phyloP scores from a whole-genome alignment of 2,888 invertebrate species.

The Megalurothrips usitatus region DNA sequence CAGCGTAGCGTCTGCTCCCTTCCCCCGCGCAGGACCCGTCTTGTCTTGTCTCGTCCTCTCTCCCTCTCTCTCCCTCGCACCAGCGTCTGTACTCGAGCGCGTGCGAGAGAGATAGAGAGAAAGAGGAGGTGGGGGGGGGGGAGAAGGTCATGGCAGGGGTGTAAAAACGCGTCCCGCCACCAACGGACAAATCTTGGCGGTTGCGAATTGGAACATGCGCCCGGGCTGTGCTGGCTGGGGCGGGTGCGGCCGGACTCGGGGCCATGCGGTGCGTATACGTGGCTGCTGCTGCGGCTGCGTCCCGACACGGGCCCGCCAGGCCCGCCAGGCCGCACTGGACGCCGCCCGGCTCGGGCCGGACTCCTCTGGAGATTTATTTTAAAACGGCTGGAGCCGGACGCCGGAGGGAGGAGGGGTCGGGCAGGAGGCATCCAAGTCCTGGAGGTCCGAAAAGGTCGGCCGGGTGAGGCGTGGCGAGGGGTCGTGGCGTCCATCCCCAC shows the following conservation, averaged over 20 bases:
- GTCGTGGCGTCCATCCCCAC: not conserved
- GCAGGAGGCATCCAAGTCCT: not conserved
- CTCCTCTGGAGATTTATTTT: not conserved
- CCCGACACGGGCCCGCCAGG: no score
- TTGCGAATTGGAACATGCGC: not conserved
- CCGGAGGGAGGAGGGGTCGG: not conserved
- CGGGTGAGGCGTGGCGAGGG: not conserved
- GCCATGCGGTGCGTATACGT: no score
- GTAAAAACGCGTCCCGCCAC: not conserved
- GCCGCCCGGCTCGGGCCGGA: no score
- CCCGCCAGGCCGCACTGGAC: no score
- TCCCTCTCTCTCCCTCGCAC: not conserved
- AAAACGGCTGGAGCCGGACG: not conserved
- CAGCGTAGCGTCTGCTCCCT: not conserved
- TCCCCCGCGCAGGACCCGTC: no score
- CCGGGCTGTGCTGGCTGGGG: no score
- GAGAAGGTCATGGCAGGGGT: not conserved
- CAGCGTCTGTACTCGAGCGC: not conserved
- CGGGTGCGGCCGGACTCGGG: no score
- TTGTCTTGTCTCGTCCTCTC: no score
- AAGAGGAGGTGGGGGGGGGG: not conserved
- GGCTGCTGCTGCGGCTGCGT: no score
- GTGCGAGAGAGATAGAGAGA: not conserved
- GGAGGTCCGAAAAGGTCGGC: not conserved
- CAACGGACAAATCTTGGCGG: not conserved